phyloP scores from a whole-genome alignment of 1,140 invertebrate genomes.

The Cotesia glomerata region DNA sequence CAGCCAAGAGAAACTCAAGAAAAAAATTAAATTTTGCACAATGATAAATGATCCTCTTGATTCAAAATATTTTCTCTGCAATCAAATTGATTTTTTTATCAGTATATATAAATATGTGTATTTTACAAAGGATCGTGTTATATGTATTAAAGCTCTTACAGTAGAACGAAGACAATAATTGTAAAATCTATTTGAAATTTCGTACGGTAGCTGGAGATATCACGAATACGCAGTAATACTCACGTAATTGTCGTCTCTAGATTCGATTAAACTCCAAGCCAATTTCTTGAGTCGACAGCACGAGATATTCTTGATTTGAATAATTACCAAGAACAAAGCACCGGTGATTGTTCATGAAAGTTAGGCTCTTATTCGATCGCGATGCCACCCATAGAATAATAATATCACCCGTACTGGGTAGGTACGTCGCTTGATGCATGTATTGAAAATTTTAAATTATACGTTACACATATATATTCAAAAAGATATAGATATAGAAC shows the following conservation, averaged over 20 bases:
- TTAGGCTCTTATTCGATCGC: conserved; percentile 34
- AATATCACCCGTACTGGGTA: conserved; percentile 18
- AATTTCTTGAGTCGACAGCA: conserved; percentile 32
- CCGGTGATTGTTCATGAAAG: conserved; percentile 40
- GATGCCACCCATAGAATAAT: conserved; percentile 31
- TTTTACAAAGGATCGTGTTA: not conserved
- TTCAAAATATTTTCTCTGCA: no score
- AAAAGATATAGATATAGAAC: not conserved
- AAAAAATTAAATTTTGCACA: no score
- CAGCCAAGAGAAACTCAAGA: no score
- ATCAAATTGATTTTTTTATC: no score
- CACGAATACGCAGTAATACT: conserved; percentile 32
- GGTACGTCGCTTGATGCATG: not conserved
- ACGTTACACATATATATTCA: no score
- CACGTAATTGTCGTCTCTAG: conserved; percentile 23
- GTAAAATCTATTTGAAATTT: conserved; percentile 13
- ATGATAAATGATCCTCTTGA: no score
- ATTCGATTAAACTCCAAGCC: conserved; percentile 34
- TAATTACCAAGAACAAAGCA: conserved; percentile 39
- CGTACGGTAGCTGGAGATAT: not conserved
- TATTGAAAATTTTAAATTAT: no score
- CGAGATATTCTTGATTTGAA: conserved; percentile 35
- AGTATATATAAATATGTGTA: not conserved
- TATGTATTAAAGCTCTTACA: not conserved
- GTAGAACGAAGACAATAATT: not conserved